phyloP scores from a whole-genome alignment of 2,888 invertebrate genomes.

The Ligdia adustata region DNA sequence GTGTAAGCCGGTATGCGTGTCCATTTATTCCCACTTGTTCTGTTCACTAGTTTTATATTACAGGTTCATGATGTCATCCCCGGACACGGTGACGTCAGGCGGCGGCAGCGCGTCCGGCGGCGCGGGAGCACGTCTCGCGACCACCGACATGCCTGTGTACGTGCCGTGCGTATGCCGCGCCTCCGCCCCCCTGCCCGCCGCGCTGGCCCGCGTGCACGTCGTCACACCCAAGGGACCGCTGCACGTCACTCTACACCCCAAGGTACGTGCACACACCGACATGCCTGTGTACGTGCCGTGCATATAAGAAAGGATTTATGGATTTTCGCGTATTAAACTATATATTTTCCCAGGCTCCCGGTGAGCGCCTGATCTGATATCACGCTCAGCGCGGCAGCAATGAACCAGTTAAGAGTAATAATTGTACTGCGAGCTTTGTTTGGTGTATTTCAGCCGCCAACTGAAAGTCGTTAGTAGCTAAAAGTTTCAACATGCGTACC shows the following conservation, averaged over 20 bases:
- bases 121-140: conserved; percentile 92
- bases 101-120: conserved; percentile 89
- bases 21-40: no score
- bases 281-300: conserved; percentile 46
- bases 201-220: conserved; percentile 62
- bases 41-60: not conserved
- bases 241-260: conserved; percentile 90
- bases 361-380: no score
- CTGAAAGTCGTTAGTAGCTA: no score
- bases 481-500: no score
- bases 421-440: no score
- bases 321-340: no score
- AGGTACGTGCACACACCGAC: conserved; percentile 33
- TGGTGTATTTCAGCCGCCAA: no score
- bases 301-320: no score
- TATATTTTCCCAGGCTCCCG: no score
- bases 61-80: conserved; percentile 90
- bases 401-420: no score
- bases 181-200: conserved; percentile 48
- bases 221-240: conserved; percentile 95
- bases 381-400: no score
- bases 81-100: conserved; percentile 92
- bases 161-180: conserved; percentile 53
- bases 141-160: conserved; percentile 88
- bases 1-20: no score